phyloP scores from a whole-genome alignment of 1,140 invertebrate species.

The Archegozetes longisetosus region DNA sequence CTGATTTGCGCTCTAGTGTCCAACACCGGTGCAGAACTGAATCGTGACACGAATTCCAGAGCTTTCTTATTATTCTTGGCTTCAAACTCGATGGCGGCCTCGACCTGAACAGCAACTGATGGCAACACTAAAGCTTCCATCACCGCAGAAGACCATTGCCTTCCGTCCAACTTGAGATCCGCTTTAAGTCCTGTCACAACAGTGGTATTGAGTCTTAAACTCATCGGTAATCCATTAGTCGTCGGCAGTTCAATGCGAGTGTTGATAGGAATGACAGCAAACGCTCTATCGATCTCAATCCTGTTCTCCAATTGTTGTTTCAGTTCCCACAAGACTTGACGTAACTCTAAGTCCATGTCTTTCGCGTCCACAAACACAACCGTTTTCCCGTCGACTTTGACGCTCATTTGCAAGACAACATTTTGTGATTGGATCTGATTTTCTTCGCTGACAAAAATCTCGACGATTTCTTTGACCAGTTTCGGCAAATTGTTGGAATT shows the following conservation, averaged over 20 bases:
- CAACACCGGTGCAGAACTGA: slow-evolving; percentile 7
- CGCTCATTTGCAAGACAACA: background rate
- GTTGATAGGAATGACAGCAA: slow-evolving; percentile 8
- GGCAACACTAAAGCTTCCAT: slow-evolving; percentile 5
- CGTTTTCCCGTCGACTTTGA: slow-evolving; percentile 15
- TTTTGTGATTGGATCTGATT: background rate
- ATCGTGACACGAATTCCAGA: background rate
- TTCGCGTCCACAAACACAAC: slow-evolving; percentile 3
- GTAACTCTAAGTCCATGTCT: background rate
- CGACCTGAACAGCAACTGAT: slow-evolving; percentile 6
- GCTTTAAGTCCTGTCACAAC: slow-evolving; percentile 10
- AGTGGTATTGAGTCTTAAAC: slow-evolving; percentile 11
- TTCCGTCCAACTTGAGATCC: background rate
- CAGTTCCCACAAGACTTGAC: background rate
- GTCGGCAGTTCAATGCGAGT: slow-evolving; percentile 5
- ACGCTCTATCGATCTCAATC: slow-evolving; percentile 7
- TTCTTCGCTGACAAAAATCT: background rate
- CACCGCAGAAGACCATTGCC: background rate
- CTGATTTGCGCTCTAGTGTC: background rate
- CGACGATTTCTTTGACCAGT: background rate
- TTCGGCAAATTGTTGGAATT: too few species aligned
- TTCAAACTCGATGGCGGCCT: slow-evolving; percentile 1
- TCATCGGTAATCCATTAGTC: slow-evolving; percentile 12
- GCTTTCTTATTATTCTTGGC: background rate
- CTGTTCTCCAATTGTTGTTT: background rate